Evolutionary conservation across 2,113 vertebrate genomes (phyloP).

Genomic region (Athene cunicularia): DNA sequence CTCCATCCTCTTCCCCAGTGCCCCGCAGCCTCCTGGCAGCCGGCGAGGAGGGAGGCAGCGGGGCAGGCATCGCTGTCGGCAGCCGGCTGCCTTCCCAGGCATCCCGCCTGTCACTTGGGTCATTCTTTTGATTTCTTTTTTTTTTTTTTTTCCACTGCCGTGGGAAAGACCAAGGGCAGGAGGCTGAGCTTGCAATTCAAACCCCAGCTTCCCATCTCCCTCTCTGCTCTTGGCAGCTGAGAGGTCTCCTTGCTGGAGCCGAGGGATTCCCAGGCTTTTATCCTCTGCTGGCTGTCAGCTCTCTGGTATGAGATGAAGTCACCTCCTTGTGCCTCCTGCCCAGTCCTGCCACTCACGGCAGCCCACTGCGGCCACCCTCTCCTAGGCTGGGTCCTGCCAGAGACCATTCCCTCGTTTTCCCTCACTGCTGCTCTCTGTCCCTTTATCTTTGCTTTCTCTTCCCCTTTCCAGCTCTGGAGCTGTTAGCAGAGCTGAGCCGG

Average conservation of each 20-base stretch:
- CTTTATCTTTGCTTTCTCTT: not conserved
- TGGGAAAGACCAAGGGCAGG: slow-evolving; percentile 1
- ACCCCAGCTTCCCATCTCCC: not conserved
- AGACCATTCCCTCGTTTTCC: not conserved
- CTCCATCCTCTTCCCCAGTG: not conserved
- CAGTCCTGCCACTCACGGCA: not conserved
- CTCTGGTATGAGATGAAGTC: slow-evolving; percentile 28
- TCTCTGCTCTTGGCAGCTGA: not conserved
- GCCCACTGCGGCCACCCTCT: not conserved
- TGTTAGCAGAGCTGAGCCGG: not conserved
- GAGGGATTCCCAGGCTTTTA: slow-evolving; percentile 28
- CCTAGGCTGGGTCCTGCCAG: not conserved
- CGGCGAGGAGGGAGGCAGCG: not conserved
- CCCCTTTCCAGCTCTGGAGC: not conserved
- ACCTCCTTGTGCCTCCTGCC: not conserved
- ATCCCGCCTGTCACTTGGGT: not conserved
- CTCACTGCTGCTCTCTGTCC: not conserved
- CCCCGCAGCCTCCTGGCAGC: not conserved
- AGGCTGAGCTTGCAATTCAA: not conserved
- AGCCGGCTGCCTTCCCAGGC: not conserved
- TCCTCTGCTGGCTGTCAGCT: slow-evolving; percentile 11
- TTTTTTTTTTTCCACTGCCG: not conserved
- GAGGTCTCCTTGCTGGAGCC: not conserved
- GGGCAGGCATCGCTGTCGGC: not conserved
- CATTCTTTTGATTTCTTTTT: not conserved